Percentiles rank a stretch among this genome's conserved stretches.
These are phyloP conservation scores for Passer montanus DNA, from an alignment of 2,113 vertebrate species.

Conservation along the genomic window DNA sequence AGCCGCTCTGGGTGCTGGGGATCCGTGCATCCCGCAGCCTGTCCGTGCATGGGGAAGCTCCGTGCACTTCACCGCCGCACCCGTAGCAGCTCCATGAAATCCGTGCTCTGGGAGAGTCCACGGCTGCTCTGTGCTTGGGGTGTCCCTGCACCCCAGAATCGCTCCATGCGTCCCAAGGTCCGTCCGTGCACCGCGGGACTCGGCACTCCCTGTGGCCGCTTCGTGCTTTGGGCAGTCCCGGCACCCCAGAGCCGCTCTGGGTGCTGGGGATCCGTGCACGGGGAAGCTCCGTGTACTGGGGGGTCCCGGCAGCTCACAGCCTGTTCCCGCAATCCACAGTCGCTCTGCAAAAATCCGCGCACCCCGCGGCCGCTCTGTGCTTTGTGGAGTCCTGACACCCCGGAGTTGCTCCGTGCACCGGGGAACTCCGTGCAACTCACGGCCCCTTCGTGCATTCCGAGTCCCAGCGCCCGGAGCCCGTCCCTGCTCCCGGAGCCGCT, in stretches of 20 bases:
- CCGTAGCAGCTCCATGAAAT: too few species aligned
- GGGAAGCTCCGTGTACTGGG: neutral
- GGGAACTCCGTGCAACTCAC: neutral
- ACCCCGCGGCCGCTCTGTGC: neutral
- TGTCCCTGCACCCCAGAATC: neutral
- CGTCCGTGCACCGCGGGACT: neutral
- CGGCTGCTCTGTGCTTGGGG: neutral
- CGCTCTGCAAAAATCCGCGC: neutral
- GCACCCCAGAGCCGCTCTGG: neutral
- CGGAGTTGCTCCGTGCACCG: neutral
- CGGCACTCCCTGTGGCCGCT: neutral
- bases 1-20: neutral
- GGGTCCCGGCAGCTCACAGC: neutral
- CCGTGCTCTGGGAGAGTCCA: neutral
- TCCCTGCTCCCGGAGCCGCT: neutral
- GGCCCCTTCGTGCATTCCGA: neutral
- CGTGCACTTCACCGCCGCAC: too few species aligned
- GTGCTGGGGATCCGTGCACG: neutral
- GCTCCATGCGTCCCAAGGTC: too few species aligned
- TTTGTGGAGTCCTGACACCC: neutral
- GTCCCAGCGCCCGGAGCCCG: neutral
- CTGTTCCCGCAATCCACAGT: neutral
- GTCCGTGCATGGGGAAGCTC: neutral
- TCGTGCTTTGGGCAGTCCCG: neutral
- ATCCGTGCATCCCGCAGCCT: neutral